phyloP scores from a whole-genome alignment of 2,113 vertebrate species.

The Rhinopomastus cyanomelas region DNA sequence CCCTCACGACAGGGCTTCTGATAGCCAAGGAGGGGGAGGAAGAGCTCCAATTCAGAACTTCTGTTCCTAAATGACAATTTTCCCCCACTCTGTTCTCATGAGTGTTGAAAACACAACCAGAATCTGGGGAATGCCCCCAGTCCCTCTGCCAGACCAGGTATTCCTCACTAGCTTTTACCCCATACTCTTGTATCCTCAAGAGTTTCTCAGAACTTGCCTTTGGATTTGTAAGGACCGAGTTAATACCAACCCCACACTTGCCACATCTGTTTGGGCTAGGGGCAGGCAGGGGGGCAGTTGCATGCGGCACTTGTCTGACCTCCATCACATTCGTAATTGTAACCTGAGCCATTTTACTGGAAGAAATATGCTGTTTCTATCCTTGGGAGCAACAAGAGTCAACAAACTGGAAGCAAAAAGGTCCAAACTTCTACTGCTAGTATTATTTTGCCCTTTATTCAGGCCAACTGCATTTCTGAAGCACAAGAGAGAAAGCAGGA shows the following conservation, averaged over 20 bases:
- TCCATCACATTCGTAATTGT: slow-evolving; percentile 2
- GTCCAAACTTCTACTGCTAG: slow-evolving; percentile 21
- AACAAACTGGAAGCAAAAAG: slow-evolving; percentile 8
- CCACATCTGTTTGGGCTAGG: background rate
- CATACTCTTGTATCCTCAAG: background rate
- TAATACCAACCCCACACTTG: background rate
- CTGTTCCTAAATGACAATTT: background rate
- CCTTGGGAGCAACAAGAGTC: background rate
- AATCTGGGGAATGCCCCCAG: background rate
- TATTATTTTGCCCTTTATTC: slow-evolving; percentile 21
- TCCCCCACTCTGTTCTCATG: fast-evolving
- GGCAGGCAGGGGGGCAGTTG: background rate
- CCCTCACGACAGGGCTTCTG: background rate
- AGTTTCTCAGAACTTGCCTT: background rate
- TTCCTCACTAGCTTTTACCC: background rate
- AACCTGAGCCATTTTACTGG: slow-evolving; percentile 61
- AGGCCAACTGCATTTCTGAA: slow-evolving; percentile 45
- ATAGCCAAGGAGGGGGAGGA: background rate
- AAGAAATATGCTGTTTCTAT: slow-evolving; percentile 29
- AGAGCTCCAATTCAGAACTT: background rate
- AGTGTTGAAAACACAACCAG: background rate
- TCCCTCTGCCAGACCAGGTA: background rate
- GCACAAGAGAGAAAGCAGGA: background rate
- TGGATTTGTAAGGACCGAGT: background rate
- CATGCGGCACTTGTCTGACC: background rate